Conservation (phyloP, 2,797 vertebrate species). For the Scleropages formosus region DNA sequence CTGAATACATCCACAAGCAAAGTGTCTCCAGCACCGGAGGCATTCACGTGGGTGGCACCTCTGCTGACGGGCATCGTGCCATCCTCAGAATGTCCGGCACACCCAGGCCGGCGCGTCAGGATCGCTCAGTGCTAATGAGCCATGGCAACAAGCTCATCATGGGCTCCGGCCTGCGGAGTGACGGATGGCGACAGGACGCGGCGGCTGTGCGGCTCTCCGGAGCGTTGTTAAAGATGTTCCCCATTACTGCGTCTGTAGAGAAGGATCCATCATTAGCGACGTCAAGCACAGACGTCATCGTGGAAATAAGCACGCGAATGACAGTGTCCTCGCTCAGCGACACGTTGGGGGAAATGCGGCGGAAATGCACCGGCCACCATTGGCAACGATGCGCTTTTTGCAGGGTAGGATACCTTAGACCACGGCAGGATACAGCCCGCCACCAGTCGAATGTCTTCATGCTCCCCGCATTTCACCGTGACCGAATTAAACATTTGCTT, state of each 20-base stretch:
- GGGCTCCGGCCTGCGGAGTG: not conserved
- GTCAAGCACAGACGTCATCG: not conserved
- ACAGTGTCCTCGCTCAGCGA: not conserved
- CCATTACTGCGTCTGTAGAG: not conserved
- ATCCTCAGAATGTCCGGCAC: not conserved
- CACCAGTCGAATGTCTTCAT: too few species aligned
- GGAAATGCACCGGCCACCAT: not conserved
- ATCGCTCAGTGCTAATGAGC: constrained; percentile 56
- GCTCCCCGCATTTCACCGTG: too few species aligned
- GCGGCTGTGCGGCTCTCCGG: not conserved
- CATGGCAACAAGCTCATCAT: constrained; percentile 40
- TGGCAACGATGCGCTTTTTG: too few species aligned
- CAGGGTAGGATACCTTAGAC: too few species aligned
- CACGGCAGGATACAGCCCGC: too few species aligned
- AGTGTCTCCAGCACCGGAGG: not conserved
- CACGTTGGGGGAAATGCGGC: not conserved
- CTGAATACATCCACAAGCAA: too few species aligned
- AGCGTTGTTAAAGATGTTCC: too few species aligned
- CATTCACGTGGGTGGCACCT: not conserved
- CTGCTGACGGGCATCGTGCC: not conserved
- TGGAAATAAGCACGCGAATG: too few species aligned
- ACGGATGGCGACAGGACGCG: not conserved
- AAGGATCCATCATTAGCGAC: not conserved
- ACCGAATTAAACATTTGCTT: too few species aligned
- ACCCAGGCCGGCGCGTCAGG: constrained; percentile 16